Evolutionary conservation across 1,140 invertebrate genomes (phyloP).

Genomic region (Rhysida immarginata): DNA sequence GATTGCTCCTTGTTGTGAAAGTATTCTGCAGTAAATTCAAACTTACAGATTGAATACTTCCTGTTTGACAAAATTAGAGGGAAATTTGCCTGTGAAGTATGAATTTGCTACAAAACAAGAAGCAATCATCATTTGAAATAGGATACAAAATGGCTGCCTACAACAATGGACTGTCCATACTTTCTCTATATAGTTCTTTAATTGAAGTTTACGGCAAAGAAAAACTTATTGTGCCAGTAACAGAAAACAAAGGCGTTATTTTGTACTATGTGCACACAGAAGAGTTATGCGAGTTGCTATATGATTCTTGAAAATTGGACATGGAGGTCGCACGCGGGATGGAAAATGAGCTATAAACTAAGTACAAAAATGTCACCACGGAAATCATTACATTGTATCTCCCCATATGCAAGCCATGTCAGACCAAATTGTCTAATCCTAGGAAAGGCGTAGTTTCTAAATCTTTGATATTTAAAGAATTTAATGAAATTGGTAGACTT

Average conservation of each 20-base stretch:
- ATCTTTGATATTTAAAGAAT: no score
- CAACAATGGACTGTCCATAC: not conserved
- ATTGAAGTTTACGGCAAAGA: conserved; percentile 2
- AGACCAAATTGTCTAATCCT: no score
- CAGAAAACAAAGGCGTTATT: conserved; percentile 8
- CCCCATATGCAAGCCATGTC: no score
- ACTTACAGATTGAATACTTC: not conserved
- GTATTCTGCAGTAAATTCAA: not conserved
- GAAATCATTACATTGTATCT: no score
- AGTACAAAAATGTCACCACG: no score
- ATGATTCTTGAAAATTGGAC: conserved; percentile 9
- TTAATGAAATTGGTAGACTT: no score
- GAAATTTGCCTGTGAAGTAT: no score
- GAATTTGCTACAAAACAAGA: no score
- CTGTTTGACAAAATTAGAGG: no score
- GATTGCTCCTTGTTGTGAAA: not conserved
- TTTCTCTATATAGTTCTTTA: not conserved
- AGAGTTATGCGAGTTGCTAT: conserved; percentile 10
- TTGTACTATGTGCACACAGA: conserved; percentile 10
- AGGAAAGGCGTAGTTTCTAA: no score
- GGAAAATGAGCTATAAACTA: conserved; percentile 9
- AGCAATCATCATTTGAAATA: no score
- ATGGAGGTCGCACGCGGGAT: conserved; percentile 6
- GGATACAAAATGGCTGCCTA: no score
- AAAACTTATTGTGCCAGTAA: conserved; percentile 10